phyloP scores from a whole-genome alignment of 1,140 invertebrate species.

The Panagrolaimus sp. region DNA sequence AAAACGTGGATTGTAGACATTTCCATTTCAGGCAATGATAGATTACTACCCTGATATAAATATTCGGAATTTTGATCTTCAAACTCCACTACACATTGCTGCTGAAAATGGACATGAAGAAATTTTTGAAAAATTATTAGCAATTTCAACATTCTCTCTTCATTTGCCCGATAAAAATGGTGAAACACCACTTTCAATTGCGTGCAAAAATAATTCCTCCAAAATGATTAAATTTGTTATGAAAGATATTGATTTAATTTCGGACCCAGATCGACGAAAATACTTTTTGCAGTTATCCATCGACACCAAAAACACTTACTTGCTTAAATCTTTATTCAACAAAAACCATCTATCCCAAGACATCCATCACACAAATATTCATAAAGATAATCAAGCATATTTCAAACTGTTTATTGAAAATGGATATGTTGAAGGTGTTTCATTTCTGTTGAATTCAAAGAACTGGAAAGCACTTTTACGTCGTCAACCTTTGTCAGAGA shows the following conservation, averaged over 20 bases:
- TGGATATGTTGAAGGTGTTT: background rate
- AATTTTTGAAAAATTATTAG: background rate
- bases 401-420: background rate
- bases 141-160: background rate
- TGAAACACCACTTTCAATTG: background rate
- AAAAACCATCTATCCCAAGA: too few species aligned
- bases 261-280: background rate
- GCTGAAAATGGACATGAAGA: background rate
- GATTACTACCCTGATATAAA: background rate
- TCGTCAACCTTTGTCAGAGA: background rate
- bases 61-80: background rate
- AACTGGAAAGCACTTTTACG: background rate
- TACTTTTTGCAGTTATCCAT: background rate
- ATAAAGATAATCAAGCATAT: too few species aligned
- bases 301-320: background rate
- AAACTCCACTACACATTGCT: constrained; percentile 2
- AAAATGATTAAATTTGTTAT: background rate
- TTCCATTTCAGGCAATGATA: background rate
- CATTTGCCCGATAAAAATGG: background rate
- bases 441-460: background rate
- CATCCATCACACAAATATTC: too few species aligned
- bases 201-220: background rate
- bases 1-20: too few species aligned
- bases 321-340: background rate
- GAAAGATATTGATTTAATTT: background rate